Base-by-base conservation (phyloP, 2,797 vertebrate genomes). In the Taeniopygia guttata region DNA sequence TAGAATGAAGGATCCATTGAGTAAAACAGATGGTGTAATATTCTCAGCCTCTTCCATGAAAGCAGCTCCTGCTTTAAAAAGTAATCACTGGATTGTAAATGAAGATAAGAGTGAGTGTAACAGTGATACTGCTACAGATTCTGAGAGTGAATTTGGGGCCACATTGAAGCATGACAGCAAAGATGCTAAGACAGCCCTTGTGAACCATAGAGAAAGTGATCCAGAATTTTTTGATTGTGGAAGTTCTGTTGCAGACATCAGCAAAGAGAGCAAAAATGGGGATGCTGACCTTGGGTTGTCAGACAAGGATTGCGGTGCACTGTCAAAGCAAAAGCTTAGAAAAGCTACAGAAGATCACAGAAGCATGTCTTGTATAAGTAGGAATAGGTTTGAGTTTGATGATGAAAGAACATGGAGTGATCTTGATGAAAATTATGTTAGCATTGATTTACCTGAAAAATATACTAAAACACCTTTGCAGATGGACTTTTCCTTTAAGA, bases 391-490 rank as follows among this genome's bases (percentile, higher is more conserved):
- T 19, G 98, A 98, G 82, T 99, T 99, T 94, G 99, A 99, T 36
- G 99, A 99, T 75, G 98, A 99, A 51, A 98, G 98, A 97, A 99
- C 99, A 3, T 99, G 99, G 99, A 98, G 98, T 25, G 98, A 99
- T 88, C 90, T 98, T 38, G 98, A 99, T 74, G 98, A 98, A 77
- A 91, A 97, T 25, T 96, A 81, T 25, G 72, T 90, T 88, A 91
- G 76, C 21, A 72, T 90, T 77, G 89, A 94, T 82, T 86, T 94
- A 76, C 84, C 95, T 96, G 83, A 87, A 80, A 91, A 95, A 74
- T 84, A 93, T 38, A 66, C 45, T 73, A 75, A 89, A 79, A 76
- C 59, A 46, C 89, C 87, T 89, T 72, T 87, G 12, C 91, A 95
- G 82, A 79, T 16, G 14, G 86, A 86, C n/a, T 90, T 60, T 78